Base-by-base conservation (phyloP, 2,113 vertebrate species). In the Chionis minor region DNA sequence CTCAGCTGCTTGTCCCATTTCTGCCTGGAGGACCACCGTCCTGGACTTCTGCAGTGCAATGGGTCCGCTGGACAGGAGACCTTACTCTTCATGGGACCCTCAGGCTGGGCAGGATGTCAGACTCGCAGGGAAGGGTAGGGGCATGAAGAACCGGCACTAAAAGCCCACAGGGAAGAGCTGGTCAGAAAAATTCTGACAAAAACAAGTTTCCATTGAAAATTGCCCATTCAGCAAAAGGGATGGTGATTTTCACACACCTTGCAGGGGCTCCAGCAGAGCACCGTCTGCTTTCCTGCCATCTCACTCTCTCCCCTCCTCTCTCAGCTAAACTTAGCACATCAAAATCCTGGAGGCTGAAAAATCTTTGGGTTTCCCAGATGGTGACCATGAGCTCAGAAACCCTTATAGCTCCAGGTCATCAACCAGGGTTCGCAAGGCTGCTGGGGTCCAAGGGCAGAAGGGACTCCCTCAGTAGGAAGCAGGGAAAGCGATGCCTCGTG, bases 211-310 rank as follows among this genome's bases (percentile, higher is more conserved):
- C 40, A 54, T 26, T 52, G 52, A 79, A 96, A 87, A 91, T 5
- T 49, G 62, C 54, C 66, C 10, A 3, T 65, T 92, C 84, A 88
- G 74, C 61, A 85, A 79, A 92, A 88, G 40, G 30, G 54, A 85
- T 73, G 40, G 24, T 82, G 81, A 85, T 93, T 91, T 91, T 72
- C 66, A 88, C 40, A 90, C 74, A 88, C 78, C 78, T 90, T 80
- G 74, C 90, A 93, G 73, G 47, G 45, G 26, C 56, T 96, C 90
- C 56, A 77, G 54, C 73, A 90, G 40, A 96, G 73, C 47, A 81
- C 56, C 3, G 11, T 87, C 78, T 96, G 91, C 78, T 93, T 88
- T 92, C 73, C 66, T 88, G 85, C 62, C 73, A 79, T 58, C 40
- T 79, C 44, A 85, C 66, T 10, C 61, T 49, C 70, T 94, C 32